Evolutionary conservation across 2,797 vertebrate genomes (phyloP).

Genomic region (Acanthis flammea): DNA sequence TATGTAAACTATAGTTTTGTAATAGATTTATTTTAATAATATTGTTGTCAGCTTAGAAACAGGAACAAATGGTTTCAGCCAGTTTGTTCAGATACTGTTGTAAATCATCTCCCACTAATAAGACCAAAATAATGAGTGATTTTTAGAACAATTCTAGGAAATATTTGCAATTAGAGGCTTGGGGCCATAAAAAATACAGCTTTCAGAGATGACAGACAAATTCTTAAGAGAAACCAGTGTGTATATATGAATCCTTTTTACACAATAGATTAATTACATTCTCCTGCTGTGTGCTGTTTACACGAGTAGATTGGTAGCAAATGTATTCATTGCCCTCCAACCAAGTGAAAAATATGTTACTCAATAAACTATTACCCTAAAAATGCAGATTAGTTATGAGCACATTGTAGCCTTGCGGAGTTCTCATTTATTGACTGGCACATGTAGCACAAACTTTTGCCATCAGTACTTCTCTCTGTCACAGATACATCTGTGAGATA

Average conservation of each 20-base stretch:
- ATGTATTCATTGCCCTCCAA: background rate
- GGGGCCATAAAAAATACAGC: background rate
- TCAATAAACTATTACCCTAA: background rate
- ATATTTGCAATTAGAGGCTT: background rate
- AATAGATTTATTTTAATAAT: background rate
- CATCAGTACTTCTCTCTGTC: background rate
- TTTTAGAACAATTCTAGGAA: background rate
- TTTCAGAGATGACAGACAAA: background rate
- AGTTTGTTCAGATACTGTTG: background rate
- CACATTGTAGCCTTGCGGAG: background rate
- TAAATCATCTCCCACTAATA: background rate
- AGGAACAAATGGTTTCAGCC: background rate
- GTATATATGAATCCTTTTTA: background rate
- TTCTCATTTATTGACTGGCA: background rate
- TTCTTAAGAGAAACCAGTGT: background rate
- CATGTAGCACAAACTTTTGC: background rate
- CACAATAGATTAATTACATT: background rate
- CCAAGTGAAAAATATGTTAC: background rate
- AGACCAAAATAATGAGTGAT: background rate
- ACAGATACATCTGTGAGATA: background rate
- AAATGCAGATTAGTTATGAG: background rate
- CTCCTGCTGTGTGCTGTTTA: background rate
- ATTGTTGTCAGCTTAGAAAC: background rate
- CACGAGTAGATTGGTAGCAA: background rate
- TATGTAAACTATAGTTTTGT: background rate